Evolutionary conservation across 64 coral and sea anemone genomes (phyloP).

Genomic region (Anthopleura sola): DNA sequence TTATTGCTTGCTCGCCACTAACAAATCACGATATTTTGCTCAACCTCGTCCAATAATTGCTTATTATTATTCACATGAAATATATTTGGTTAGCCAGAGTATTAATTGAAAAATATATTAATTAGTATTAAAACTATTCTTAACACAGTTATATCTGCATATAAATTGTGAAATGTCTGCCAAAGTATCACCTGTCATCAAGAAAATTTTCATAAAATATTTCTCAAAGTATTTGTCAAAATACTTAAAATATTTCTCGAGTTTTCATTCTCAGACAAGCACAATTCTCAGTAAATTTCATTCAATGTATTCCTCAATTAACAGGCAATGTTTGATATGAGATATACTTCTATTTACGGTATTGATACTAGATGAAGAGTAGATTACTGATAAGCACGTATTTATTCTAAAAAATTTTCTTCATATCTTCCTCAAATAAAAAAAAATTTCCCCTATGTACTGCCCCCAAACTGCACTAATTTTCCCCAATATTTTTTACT

Average conservation of each 20-base stretch:
- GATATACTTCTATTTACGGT: background rate
- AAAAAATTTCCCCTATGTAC: background rate
- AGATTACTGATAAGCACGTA: background rate
- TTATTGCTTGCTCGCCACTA: no score
- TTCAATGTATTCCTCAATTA: background rate
- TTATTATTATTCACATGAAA: background rate
- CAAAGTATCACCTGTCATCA: background rate
- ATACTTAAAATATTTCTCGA: background rate
- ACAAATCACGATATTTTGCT: no score
- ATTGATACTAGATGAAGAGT: background rate
- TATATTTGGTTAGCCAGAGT: background rate
- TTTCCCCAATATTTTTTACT: background rate
- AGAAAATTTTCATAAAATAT: background rate
- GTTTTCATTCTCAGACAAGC: background rate
- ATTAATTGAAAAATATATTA: background rate
- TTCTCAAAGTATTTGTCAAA: no score
- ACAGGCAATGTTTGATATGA: background rate
- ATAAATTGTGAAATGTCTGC: background rate
- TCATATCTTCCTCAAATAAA: background rate
- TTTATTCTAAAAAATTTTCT: background rate
- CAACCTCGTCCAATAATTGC: no score
- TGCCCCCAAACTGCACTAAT: background rate
- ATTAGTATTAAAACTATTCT: background rate
- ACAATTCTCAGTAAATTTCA: background rate
- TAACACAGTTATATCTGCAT: background rate